These are phyloP conservation scores for Belgica antarctica DNA, from an alignment of 2,888 invertebrate genomes.

Conservation along the genomic window DNA sequence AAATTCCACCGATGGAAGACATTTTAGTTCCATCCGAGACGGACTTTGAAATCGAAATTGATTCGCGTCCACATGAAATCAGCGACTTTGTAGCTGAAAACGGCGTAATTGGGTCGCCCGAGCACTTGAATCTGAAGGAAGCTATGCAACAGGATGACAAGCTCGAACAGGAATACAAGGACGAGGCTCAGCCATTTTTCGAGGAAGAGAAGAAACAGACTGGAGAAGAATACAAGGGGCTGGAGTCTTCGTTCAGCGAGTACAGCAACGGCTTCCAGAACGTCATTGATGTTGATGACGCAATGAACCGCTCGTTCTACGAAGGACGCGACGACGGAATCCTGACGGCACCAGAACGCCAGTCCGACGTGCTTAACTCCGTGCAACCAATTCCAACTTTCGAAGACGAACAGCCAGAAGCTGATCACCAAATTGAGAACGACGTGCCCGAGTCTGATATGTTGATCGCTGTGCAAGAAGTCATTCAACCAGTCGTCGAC, in stretches of 20 bases:
- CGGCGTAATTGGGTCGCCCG: constrained; percentile 40
- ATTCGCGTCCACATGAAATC: constrained; percentile 53
- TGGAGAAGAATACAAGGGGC: constrained; percentile 53
- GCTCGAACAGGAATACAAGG: constrained; percentile 46
- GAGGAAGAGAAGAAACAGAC: constrained; percentile 57
- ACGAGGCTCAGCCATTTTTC: constrained; percentile 38
- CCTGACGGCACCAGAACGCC: not conserved
- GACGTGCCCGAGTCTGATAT: constrained; percentile 33
- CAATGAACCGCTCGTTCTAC: constrained; percentile 40
- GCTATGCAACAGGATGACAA: constrained; percentile 49
- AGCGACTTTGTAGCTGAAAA: not conserved
- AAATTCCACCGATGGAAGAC: constrained; percentile 50
- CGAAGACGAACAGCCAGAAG: constrained; percentile 25
- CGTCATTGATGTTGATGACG: constrained; percentile 46
- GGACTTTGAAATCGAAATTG: constrained; percentile 52
- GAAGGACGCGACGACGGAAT: constrained; percentile 37
- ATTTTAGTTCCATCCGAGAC: constrained; percentile 46
- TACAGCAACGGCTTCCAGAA: constrained; percentile 59
- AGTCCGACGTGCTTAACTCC: constrained; percentile 13
- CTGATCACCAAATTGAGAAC: not conserved
- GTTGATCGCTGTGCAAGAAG: not conserved
- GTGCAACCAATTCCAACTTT: constrained; percentile 12
- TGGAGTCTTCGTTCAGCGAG: constrained; percentile 60
- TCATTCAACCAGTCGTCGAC: not conserved
- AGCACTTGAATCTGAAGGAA: constrained; percentile 48